Base-by-base conservation (phyloP, 2,113 vertebrate species). In the Upupa epops region DNA sequence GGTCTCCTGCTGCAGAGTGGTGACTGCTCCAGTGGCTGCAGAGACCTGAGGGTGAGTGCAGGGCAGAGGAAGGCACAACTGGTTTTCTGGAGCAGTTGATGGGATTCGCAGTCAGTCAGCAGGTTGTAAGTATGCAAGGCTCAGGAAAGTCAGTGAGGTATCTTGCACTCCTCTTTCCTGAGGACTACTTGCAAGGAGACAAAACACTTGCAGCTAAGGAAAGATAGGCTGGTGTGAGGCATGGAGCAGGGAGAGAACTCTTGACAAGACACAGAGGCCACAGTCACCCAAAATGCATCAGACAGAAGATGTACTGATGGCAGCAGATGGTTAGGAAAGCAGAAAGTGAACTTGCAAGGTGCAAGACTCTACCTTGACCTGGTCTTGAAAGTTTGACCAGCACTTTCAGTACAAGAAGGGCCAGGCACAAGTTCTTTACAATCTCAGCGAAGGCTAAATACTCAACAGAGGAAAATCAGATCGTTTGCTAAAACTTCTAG, bases 151-250 rank as follows among this genome's bases (percentile, higher is more conserved):
- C 63, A 28, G 29, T 24, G 28, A 85, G 42, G 28, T 2, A 65
- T 63, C 20, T 76, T 61, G 16, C 4, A 37, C 42, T 37, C 31
- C 31, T 55, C 25, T 68, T 83, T 54, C 19, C 36, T 51, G 32
- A 63, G 31, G 86, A 40, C 6, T 19, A 20, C 79, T 48, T 84
- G 11, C 32, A 42, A 64, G 58, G 40, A 83, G 76, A 26, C 25
- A 36, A 81, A 86, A 77, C 5, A 9, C 26, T 34, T 66, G 54
- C 45, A 76, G 65, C 14, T 11, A n/a, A 69, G 72, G 32, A 46
- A 84, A 69, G 10, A 0, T 0, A 32, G 17, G 49, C 16, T 42
- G 42, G 4, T 19, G 10, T 40, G 40, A 11, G 25, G 32, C 10
- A 3, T 1, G 2, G 13, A 18, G 29, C 25, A 64, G 58, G 19